These are phyloP conservation scores for Cerastis rubricosa DNA, from an alignment of 2,888 invertebrate species.

Conservation along the genomic window DNA sequence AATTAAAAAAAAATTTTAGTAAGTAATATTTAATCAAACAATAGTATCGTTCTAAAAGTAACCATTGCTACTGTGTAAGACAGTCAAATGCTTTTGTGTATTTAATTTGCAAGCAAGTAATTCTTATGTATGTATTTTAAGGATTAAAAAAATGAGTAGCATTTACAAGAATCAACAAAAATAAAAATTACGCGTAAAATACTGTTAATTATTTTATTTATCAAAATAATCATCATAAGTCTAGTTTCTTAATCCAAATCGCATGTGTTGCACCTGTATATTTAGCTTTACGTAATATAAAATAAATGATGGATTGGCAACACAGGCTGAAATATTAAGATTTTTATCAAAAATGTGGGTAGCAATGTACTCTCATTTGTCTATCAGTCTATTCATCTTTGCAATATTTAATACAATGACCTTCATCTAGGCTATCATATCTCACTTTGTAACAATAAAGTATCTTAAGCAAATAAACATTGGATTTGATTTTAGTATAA, in stretches of 20 bases:
- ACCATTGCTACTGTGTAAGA: no score
- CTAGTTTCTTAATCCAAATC: not conserved
- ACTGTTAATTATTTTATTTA: conserved; percentile 8
- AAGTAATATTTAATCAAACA: not conserved
- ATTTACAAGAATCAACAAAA: not conserved
- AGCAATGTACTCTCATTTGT: not conserved
- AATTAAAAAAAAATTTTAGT: not conserved
- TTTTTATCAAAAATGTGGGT: not conserved
- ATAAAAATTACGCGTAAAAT: not conserved
- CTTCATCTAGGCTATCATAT: not conserved
- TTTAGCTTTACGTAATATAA: no score
- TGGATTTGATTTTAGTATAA: not conserved
- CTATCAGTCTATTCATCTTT: not conserved
- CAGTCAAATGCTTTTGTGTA: not conserved
- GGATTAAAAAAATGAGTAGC: not conserved
- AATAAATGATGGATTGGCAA: not conserved
- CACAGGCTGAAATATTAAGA: no score
- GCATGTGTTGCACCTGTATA: not conserved
- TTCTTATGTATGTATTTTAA: not conserved
- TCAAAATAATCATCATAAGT: conserved; percentile 15
- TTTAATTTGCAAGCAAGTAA: not conserved
- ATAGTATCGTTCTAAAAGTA: not conserved
- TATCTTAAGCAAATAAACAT: not conserved
- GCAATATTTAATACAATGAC: not conserved
- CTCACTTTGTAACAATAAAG: not conserved